These are phyloP conservation scores for Lordiphosa mommai DNA, from an alignment of 1,140 invertebrate species.

Conservation along the genomic window DNA sequence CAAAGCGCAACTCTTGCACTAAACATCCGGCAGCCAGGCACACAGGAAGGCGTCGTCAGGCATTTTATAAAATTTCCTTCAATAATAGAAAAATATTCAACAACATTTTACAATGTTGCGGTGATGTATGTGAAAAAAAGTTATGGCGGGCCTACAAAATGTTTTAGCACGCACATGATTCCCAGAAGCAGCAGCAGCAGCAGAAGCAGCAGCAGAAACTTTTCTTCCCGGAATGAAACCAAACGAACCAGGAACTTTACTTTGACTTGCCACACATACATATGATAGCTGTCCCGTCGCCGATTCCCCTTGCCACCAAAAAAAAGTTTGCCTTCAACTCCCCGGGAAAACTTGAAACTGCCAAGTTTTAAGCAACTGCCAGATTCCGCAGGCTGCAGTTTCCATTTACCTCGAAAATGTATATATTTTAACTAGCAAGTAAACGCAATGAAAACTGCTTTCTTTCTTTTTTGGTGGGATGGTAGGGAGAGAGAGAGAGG, in stretches of 20 bases:
- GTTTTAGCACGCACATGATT: slow-evolving; percentile 26
- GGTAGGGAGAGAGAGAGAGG: no score
- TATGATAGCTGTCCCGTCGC: neutral
- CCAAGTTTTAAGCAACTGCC: no score
- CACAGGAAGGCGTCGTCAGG: slow-evolving; percentile 24
- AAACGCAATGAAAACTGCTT: no score
- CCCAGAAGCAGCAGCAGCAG: neutral
- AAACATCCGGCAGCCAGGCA: slow-evolving; percentile 44
- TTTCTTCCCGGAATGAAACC: slow-evolving; percentile 1
- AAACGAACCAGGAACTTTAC: slow-evolving; percentile 3
- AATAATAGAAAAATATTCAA: slow-evolving; percentile 58
- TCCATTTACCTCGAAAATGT: no score
- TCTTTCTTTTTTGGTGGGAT: no score
- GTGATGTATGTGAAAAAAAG: slow-evolving; percentile 27
- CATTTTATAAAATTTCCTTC: slow-evolving; percentile 18
- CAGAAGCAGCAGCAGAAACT: neutral
- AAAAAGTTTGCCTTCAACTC: neutral
- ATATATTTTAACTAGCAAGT: no score
- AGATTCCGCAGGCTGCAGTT: no score
- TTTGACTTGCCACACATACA: slow-evolving; percentile 4
- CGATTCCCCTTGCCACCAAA: no score
- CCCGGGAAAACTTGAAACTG: neutral
- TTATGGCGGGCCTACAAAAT: slow-evolving; percentile 10
- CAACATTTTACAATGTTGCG: slow-evolving; percentile 51
- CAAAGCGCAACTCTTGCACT: slow-evolving; percentile 20